These are phyloP conservation scores for Tetraneura akinire DNA, from an alignment of 1,140 invertebrate genomes.

Conservation along the genomic window DNA sequence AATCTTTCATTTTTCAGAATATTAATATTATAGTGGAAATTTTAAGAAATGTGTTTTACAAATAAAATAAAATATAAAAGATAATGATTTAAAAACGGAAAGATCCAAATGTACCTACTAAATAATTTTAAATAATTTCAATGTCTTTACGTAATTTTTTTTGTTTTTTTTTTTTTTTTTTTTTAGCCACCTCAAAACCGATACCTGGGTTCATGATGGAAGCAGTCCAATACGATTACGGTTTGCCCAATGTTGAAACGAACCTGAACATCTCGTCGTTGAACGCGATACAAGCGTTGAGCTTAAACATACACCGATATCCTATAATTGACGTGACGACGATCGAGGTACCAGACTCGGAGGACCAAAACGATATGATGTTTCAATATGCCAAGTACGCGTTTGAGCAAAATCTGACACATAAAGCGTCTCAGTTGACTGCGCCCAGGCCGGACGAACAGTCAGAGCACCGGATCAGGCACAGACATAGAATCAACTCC, in stretches of 20 bases:
- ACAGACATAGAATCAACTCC: not conserved
- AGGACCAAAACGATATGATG: conserved; percentile 34
- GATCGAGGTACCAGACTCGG: conserved; percentile 54
- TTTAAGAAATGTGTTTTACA: no score
- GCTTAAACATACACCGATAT: conserved; percentile 52
- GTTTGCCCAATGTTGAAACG: not conserved
- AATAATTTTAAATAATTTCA: no score
- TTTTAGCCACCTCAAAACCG: conserved; percentile 48
- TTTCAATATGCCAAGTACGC: conserved; percentile 52
- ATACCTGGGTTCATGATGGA: conserved; percentile 33
- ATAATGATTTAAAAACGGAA: no score
- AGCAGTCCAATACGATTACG: not conserved
- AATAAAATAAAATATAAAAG: no score
- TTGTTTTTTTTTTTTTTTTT: no score
- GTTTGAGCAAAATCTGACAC: conserved; percentile 33
- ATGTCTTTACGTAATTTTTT: no score
- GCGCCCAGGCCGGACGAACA: not conserved
- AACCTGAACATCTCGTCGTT: not conserved
- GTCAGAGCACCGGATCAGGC: not conserved
- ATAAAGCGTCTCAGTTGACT: not conserved
- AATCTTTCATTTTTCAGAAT: not conserved
- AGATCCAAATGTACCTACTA: no score
- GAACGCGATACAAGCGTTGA: conserved; percentile 45
- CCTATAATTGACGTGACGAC: conserved; percentile 55
- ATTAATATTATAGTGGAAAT: no score